These are phyloP conservation scores for Typhlichthys eigenmanni DNA, from an alignment of 2,797 vertebrate species.

Conservation along the genomic window DNA sequence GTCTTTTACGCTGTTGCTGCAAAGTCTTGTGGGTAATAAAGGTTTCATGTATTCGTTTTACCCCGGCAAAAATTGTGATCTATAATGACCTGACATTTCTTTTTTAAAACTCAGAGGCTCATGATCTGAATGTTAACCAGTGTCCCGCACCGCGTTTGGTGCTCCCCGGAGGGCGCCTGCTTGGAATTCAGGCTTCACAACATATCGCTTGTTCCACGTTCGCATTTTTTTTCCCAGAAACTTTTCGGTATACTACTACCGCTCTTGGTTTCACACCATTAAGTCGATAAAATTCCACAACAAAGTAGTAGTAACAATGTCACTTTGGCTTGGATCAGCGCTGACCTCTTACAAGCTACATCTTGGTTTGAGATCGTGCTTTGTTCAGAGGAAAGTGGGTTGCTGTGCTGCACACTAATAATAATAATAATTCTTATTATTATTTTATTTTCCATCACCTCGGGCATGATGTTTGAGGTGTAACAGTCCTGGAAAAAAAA, in stretches of 20 bases:
- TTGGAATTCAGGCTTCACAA: constrained; percentile 57
- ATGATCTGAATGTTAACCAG: constrained; percentile 81
- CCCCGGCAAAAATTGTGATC: constrained; percentile 78
- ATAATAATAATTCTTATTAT: no score
- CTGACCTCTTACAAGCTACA: no score
- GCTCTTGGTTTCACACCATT: no score
- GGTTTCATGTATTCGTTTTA: constrained; percentile 86
- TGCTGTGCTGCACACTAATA: constrained; percentile 42
- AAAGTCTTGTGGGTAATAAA: constrained; percentile 84
- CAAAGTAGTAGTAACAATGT: no score
- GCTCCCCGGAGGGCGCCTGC: constrained; percentile 52
- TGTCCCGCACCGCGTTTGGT: constrained; percentile 57
- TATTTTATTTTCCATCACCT: constrained; percentile 37
- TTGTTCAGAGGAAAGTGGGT: no score
- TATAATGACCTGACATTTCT: constrained; percentile 85
- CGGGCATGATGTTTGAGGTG: constrained; percentile 41
- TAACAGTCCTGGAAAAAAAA: constrained; percentile 11
- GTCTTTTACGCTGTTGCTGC: constrained; percentile 67
- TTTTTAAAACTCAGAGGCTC: constrained; percentile 73
- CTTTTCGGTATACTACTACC: no score
- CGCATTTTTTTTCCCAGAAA: not conserved
- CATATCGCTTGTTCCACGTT: not conserved
- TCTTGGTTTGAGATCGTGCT: no score
- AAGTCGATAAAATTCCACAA: no score
- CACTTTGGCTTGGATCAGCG: no score